Conservation (phyloP, 2,797 vertebrate species). For the Microchirus variegatus region DNA sequence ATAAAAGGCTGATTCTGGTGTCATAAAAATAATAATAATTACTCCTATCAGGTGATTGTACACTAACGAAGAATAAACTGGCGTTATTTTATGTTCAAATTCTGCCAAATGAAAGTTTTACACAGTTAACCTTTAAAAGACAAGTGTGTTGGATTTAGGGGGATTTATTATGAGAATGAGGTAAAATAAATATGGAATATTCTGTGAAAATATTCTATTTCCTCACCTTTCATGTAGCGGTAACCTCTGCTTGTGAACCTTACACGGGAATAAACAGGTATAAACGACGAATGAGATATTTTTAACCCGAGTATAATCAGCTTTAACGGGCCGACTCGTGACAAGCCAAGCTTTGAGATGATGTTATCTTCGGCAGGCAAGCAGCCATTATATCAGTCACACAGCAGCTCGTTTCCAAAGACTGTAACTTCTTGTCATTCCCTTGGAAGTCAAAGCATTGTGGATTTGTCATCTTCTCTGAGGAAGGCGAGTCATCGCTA, state of each 20-base stretch:
- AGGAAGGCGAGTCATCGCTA: slow-evolving; percentile 77
- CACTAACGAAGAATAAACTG: too few species aligned
- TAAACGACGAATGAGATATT: slow-evolving; percentile 8
- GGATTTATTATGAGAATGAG: slow-evolving; percentile 1
- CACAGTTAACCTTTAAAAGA: too few species aligned
- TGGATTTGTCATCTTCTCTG: slow-evolving; percentile 75
- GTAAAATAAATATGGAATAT: background rate
- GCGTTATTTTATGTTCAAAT: too few species aligned
- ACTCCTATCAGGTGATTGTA: too few species aligned
- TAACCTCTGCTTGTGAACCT: slow-evolving; percentile 1
- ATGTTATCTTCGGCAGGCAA: slow-evolving; percentile 57
- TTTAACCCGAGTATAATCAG: slow-evolving; percentile 33
- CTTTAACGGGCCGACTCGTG: slow-evolving; percentile 38
- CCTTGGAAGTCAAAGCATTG: slow-evolving; percentile 68
- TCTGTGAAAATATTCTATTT: background rate
- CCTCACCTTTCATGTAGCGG: slow-evolving; percentile 8
- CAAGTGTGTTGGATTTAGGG: background rate
- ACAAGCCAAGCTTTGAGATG: slow-evolving; percentile 58
- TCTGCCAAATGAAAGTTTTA: too few species aligned
- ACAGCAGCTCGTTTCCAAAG: slow-evolving; percentile 68
- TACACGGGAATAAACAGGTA: slow-evolving; percentile 12
- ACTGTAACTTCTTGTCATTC: slow-evolving; percentile 74
- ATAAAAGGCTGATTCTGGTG: too few species aligned
- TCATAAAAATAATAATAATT: too few species aligned
- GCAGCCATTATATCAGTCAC: slow-evolving; percentile 75